Percentiles rank a stretch among this genome's conserved stretches.
These are phyloP conservation scores for Nestor notabilis DNA, from an alignment of 2,113 vertebrate species.

Conservation along the genomic window DNA sequence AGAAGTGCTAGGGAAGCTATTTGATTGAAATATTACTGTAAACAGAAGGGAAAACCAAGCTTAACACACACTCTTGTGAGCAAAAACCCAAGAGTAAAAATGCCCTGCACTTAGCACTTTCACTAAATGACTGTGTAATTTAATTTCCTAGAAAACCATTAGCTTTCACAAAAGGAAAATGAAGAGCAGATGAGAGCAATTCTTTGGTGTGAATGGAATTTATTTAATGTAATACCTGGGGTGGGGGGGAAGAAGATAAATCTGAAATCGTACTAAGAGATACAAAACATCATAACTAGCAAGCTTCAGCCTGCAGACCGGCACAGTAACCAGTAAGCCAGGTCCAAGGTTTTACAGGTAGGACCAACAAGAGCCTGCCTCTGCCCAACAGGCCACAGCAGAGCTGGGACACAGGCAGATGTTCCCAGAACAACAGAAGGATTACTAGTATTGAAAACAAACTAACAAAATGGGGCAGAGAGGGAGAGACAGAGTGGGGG, in stretches of 20 bases:
- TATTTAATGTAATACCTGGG: conserved; percentile 62
- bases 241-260: neutral
- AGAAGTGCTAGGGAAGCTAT: neutral
- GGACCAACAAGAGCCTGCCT: neutral
- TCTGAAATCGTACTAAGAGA: conserved; percentile 24
- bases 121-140: conserved; percentile 78
- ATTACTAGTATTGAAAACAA: neutral
- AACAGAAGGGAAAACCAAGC: conserved; percentile 53
- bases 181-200: conserved; percentile 74
- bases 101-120: conserved; percentile 65
- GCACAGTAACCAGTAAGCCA: neutral
- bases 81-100: conserved; percentile 67
- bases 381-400: neutral
- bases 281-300: neutral
- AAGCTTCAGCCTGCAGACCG: neutral
- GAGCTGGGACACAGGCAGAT: neutral
- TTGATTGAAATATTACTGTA: conserved; percentile 37
- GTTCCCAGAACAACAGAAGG: neutral
- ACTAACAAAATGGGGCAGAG: neutral
- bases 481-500: neutral
- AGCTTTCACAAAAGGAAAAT: conserved; percentile 78
- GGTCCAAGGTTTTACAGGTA: neutral
- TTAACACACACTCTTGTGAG: conserved; percentile 17
- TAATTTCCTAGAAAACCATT: conserved; percentile 81
- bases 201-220: conserved; percentile 71